A percentile compares a stretch with the other conserved stretches of the same genome.
Conservation (phyloP, 2,797 vertebrate species). For the Nannoperca obscura region DNA sequence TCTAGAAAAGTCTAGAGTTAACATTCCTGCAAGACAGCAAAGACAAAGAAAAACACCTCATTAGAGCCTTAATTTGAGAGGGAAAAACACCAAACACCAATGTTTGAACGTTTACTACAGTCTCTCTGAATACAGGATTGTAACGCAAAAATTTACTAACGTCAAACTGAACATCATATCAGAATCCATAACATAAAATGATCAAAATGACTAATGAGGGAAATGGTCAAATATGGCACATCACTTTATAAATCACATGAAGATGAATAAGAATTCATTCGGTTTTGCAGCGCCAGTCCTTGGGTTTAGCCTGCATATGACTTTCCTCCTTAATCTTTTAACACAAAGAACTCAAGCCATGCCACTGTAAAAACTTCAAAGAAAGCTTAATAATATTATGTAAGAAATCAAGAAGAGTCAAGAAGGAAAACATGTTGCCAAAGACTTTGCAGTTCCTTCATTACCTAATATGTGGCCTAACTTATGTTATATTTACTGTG, state of each 20-base stretch:
- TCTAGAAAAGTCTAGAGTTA: constrained; percentile 92
- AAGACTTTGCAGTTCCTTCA: background rate
- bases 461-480: background rate
- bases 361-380: constrained; percentile 47
- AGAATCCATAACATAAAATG: background rate
- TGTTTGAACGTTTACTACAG: constrained; percentile 17
- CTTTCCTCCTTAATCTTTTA: constrained; percentile 45
- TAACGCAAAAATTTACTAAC: background rate
- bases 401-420: constrained; percentile 36
- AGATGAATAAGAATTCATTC: background rate
- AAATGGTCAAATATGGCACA: background rate
- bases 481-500: background rate
- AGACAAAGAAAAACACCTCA: constrained; percentile 92
- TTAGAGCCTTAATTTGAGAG: constrained; percentile 65
- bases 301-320: constrained; percentile 34
- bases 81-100: constrained; percentile 32
- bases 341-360: constrained; percentile 35
- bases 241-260: background rate
- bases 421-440: constrained; percentile 5
- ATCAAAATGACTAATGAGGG: constrained; percentile 3
- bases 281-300: background rate
- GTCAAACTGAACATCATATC: constrained; percentile 29
- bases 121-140: constrained; percentile 12
- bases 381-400: constrained; percentile 43
- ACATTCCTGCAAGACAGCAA: constrained; percentile 98